Evolutionary conservation across 2,888 invertebrate genomes (phyloP), one percentile per base, ranked within the genome.

Genomic region (Xanthostigma xanthostigma): DNA sequence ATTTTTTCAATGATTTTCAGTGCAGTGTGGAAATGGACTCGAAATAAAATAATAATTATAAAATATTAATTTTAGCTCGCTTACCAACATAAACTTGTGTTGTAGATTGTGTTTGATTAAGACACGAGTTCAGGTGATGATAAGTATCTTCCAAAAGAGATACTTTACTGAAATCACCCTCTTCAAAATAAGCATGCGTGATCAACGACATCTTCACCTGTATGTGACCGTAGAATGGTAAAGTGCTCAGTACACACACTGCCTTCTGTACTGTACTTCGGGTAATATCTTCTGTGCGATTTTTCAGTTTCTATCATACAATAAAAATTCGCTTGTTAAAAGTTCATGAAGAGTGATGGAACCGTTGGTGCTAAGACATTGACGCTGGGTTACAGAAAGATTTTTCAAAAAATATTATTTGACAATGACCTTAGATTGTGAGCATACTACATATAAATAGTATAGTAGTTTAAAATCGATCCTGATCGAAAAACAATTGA

Each of bases 191-290:
- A 1, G 95, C 95, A 63, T 93, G 84, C 0, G 97, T 97, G 51
- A 98, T 96, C 9, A 97, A 73, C 53, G 93, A 85, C 73, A 98
- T 80, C 71, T 97, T 97, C 54, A 93, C 87, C 63, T 94, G 91
- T 50, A 94, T 84, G 49, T 93, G 84, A 1, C 97, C 97, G 71
- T 90, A 98, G 10, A 97, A 73, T 5, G 97, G 97, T 54, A 86
- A 73, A 50, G 79, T 79, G 59, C 93, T 91, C 49, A 98, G 72
- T 13, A 97, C 91, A 71, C 95, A 95, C 1, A 98, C 96, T 60
- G 94, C 92, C 67, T 98, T 98, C 70, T 97, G 97, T 12, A 98
- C 95, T 4, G 95, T 93, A 60, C 92, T 93, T 57, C 98, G 76
- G 0, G 97, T 98, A 63, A 98, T 91, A 62, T 98, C 96, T 3